phyloP scores from a whole-genome alignment of 30 jellyfish, hydroid and myxozoan genomes.

The Clytia hemisphaerica region DNA sequence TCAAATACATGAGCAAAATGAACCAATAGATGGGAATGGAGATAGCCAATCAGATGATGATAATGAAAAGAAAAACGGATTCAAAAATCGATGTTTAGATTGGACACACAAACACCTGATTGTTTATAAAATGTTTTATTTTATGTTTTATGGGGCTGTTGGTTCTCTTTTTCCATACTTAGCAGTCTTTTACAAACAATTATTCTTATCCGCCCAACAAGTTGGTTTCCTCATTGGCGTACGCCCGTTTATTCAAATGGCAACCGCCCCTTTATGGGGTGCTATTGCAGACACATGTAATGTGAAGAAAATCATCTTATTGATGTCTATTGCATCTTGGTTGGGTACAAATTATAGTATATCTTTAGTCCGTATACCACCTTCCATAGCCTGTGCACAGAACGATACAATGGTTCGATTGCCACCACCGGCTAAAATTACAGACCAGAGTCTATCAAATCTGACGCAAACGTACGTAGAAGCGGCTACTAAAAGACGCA shows the following conservation, averaged over 20 bases:
- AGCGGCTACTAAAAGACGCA: background rate
- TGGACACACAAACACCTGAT: conserved; percentile 42
- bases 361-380: conserved; percentile 65
- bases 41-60: too few relatives aligned
- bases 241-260: conserved; percentile 95
- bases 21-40: too few relatives aligned
- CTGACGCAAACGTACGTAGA: background rate
- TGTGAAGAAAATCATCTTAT: conserved; percentile 59
- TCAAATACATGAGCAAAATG: too few relatives aligned
- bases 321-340: conserved; percentile 92
- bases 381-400: conserved; percentile 54
- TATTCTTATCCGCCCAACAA: conserved; percentile 92
- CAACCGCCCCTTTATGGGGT: conserved; percentile 98
- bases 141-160: conserved; percentile 89
- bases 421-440: conserved; percentile 2
- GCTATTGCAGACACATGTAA: conserved; percentile 88
- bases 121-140: conserved; percentile 65
- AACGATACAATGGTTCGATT: background rate
- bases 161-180: conserved; percentile 92
- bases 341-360: conserved; percentile 81
- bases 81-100: conserved; percentile 49
- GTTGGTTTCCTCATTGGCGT: conserved; percentile 92
- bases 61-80: too few relatives aligned
- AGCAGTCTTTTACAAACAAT: conserved; percentile 90
- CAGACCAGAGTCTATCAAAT: background rate